Evolutionary conservation across 2,113 vertebrate species (phyloP), one percentile per base, ranked within the genome.

Genomic region (Phaetusa simplex): DNA sequence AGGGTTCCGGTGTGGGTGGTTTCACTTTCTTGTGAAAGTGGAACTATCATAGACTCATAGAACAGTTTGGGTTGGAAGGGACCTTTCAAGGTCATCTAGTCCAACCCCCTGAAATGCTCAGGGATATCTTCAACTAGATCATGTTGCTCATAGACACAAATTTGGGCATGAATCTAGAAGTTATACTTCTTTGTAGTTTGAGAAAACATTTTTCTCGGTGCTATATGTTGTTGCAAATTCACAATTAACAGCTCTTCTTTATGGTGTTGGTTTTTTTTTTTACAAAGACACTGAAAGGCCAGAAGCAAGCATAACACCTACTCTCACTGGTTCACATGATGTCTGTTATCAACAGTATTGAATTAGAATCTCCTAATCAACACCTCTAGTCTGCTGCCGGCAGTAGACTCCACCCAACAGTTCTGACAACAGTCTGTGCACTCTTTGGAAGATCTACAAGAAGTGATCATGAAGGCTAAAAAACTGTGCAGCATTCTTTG

Each of bases 251-350:
- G 42, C 14, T 82, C 66, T 59, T 86, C 21, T 91, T 69, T 43
- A 89, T 7, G 67, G 42, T 16, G 14, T 10, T 45, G 15, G 0
- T n/a, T 40, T 40, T 40, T 42, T 42, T 65, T 84, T 72, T 36
- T 0, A 58, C 34, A 83, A 94, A 93, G 82, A 86, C 69, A 92
- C 71, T 86, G 66, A 96, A 91, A 92, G 90, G 70, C 78, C 94
- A 97, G 86, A 96, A 96, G 45, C 16, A 66, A 90, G 26, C 1
- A 0, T 43, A 71, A 71, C 29, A 50, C 14, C 24, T 18, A 5
- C 29, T 89, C 59, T 62, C 15, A 4, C 55, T 64, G 56, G 22
- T 26, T 93, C 18, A 50, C 16, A 27, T 0, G 0, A 67, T 29
- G 20, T 19, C 42, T 64, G 6, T 12, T 59, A 26, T 23, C 11